Evolutionary conservation across 2,888 invertebrate species (phyloP).

Genomic region (Chouioia cunea): DNA sequence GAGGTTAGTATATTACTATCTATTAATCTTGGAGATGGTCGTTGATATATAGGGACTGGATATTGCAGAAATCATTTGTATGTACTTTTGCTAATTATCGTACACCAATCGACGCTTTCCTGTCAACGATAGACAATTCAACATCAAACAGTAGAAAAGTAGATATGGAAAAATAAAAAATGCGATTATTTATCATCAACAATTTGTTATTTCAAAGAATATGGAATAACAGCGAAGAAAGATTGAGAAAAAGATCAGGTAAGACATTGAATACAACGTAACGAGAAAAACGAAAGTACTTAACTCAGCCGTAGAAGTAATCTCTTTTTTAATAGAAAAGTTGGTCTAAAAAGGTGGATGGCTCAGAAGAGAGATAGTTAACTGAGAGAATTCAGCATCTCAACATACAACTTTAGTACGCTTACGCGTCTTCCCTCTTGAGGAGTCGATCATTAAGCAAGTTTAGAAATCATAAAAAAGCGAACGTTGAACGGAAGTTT

Average conservation of each 20-base stretch:
- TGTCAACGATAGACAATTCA: slow-evolving; percentile 29
- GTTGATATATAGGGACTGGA: slow-evolving; percentile 36
- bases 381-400: too few relatives aligned
- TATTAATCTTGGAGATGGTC: slow-evolving; percentile 42
- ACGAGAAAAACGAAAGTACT: slow-evolving; percentile 20
- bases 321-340: slow-evolving; percentile 23
- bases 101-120: slow-evolving; percentile 33
- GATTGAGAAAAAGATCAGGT: background rate
- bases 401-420: background rate
- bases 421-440: background rate
- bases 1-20: slow-evolving; percentile 34
- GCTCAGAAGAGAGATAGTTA: slow-evolving; percentile 7
- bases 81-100: slow-evolving; percentile 25
- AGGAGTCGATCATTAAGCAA: slow-evolving; percentile 59
- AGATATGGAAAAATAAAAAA: slow-evolving; percentile 9
- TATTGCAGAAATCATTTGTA: slow-evolving; percentile 37
- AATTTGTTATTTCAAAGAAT: too few relatives aligned
- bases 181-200: background rate
- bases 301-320: slow-evolving; percentile 30
- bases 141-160: background rate
- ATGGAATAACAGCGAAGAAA: background rate
- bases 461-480: slow-evolving; percentile 59
- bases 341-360: slow-evolving; percentile 5
- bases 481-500: slow-evolving; percentile 60
- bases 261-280: slow-evolving; percentile 5